Conservation (phyloP, 2,113 vertebrate genomes). For the Sinocyclocheilus maitianheensis region DNA sequence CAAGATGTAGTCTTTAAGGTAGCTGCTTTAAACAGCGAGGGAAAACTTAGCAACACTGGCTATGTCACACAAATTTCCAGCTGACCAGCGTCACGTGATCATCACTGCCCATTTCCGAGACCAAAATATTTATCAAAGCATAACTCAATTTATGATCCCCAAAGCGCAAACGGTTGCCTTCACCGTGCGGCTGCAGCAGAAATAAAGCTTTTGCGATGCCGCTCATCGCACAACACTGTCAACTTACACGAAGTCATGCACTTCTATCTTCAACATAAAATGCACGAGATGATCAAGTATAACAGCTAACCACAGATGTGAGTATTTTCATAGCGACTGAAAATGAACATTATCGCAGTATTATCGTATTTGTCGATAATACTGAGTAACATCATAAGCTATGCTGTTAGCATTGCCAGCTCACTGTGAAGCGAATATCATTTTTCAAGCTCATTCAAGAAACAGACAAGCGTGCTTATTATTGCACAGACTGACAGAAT, state of each 20-base stretch:
- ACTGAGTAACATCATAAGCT: slow-evolving; percentile 19
- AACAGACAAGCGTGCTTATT: background rate
- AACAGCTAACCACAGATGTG: background rate
- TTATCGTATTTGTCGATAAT: background rate
- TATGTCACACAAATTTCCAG: background rate
- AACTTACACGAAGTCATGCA: slow-evolving; percentile 6
- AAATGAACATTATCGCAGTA: background rate
- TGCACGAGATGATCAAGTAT: background rate
- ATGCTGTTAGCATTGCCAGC: slow-evolving; percentile 29
- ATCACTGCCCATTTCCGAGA: background rate
- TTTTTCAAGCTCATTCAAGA: slow-evolving; percentile 11
- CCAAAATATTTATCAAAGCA: background rate
- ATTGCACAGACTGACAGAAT: background rate
- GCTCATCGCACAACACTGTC: background rate
- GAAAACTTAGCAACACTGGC: background rate
- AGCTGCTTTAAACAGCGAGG: background rate
- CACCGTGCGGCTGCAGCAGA: background rate
- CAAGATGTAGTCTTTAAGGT: background rate
- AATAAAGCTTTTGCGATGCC: background rate
- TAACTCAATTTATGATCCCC: background rate
- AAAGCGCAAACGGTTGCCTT: background rate
- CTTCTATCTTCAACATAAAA: background rate
- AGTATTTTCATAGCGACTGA: background rate
- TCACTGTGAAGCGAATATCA: background rate
- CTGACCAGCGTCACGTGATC: background rate